Evolutionary conservation across 2,888 invertebrate genomes (phyloP).

Genomic region (Clitarchus hookeri): DNA sequence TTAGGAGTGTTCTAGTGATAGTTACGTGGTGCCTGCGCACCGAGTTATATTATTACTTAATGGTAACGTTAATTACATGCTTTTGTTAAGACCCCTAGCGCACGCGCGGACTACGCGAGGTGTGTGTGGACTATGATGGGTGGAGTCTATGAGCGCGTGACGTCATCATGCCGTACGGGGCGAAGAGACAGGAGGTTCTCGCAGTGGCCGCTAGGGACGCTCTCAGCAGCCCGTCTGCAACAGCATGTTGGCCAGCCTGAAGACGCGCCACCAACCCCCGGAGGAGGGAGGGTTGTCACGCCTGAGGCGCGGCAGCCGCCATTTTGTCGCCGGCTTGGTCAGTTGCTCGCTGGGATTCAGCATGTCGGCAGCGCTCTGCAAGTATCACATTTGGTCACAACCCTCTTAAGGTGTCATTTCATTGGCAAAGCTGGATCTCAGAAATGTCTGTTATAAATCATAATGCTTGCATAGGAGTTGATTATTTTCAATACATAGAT

Average conservation of each 20-base stretch:
- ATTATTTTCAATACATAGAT: too few relatives aligned
- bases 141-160: constrained; percentile 14
- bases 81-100: not conserved
- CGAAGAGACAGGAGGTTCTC: constrained; percentile 4
- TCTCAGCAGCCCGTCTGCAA: constrained; percentile 18
- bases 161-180: constrained; percentile 4
- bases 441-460: too few relatives aligned
- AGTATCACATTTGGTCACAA: not conserved
- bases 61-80: constrained; percentile 1
- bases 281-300: not conserved
- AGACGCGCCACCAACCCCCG: constrained; percentile 17
- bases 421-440: too few relatives aligned
- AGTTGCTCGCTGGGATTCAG: constrained; percentile 15
- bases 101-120: not conserved
- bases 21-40: not conserved
- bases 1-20: not conserved
- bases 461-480: too few relatives aligned
- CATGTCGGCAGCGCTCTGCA: not conserved
- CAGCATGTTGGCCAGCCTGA: constrained; percentile 18
- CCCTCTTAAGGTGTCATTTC: not conserved
- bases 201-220: constrained; percentile 2
- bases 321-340: constrained; percentile 4
- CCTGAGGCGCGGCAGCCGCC: constrained; percentile 11
- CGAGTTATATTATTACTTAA: not conserved
- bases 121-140: not conserved